phyloP scores from a whole-genome alignment of 2,113 vertebrate genomes.

The Grammomys dolichurus region DNA sequence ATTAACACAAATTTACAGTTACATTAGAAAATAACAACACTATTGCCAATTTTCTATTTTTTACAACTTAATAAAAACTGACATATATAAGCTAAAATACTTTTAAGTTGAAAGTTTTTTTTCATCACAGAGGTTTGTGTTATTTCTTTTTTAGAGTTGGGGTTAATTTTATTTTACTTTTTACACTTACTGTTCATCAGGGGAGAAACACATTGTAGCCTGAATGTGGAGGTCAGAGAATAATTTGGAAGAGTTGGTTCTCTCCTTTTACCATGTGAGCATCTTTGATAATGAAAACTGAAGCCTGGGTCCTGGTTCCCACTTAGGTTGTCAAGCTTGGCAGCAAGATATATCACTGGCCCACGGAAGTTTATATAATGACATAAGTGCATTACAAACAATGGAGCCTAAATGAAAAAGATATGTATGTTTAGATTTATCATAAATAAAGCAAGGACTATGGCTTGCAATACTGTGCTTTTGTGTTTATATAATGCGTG shows the following conservation, averaged over 20 bases:
- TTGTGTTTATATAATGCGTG: conserved; percentile 52
- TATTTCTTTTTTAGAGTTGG: neutral
- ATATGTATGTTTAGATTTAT: neutral
- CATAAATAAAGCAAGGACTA: conserved; percentile 1
- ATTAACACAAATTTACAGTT: neutral
- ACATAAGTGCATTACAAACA: neutral
- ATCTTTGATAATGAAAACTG: too few relatives aligned
- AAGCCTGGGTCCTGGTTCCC: neutral
- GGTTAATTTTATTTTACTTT: neutral
- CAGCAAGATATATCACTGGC: neutral
- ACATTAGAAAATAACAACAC: neutral
- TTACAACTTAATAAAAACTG: neutral
- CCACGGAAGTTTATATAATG: neutral
- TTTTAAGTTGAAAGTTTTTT: neutral
- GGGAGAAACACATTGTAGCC: neutral
- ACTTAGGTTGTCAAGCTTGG: neutral
- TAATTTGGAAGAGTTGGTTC: neutral
- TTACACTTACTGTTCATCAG: neutral
- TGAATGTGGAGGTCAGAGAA: neutral
- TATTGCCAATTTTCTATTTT: neutral
- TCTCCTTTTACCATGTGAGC: neutral
- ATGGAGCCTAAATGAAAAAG: neutral
- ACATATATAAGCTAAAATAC: neutral
- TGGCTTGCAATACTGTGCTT: neutral
- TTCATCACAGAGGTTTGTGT: neutral